Conservation (phyloP, 2,113 vertebrate species). For the Eulemur macaco region DNA sequence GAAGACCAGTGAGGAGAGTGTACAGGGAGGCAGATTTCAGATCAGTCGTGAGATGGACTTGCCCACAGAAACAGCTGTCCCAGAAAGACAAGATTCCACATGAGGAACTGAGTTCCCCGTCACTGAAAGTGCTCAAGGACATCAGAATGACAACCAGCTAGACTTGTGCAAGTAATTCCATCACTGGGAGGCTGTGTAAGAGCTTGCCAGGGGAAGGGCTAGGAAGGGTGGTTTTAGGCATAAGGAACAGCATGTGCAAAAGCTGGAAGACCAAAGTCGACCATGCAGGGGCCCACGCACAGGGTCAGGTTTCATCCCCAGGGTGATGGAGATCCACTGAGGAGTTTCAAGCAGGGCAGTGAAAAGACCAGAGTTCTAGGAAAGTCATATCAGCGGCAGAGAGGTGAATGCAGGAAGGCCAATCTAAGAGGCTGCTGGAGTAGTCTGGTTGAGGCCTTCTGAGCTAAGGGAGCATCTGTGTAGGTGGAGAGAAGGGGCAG, state of each 20-base stretch:
- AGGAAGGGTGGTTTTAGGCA: background rate
- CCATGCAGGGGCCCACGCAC: accelerated
- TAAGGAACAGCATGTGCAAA: accelerated
- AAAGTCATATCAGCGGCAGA: background rate
- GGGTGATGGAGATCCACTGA: background rate
- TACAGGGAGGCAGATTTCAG: background rate
- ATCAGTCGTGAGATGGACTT: accelerated
- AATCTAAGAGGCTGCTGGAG: background rate
- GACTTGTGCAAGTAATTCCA: background rate
- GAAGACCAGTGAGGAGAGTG: background rate
- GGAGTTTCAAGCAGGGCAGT: background rate
- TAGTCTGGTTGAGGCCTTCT: background rate
- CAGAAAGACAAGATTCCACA: accelerated
- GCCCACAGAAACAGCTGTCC: background rate
- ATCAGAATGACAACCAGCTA: background rate
- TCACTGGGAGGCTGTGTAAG: background rate
- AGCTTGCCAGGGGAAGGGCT: background rate
- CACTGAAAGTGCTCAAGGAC: background rate
- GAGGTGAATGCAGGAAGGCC: background rate
- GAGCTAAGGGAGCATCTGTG: background rate
- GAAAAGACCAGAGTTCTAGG: background rate
- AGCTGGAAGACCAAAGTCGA: background rate
- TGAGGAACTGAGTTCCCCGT: accelerated
- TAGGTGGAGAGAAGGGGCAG: background rate
- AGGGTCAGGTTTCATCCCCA: background rate